Evolutionary conservation across 2,113 vertebrate species (phyloP).

Genomic region (Brachyistius frenatus): DNA sequence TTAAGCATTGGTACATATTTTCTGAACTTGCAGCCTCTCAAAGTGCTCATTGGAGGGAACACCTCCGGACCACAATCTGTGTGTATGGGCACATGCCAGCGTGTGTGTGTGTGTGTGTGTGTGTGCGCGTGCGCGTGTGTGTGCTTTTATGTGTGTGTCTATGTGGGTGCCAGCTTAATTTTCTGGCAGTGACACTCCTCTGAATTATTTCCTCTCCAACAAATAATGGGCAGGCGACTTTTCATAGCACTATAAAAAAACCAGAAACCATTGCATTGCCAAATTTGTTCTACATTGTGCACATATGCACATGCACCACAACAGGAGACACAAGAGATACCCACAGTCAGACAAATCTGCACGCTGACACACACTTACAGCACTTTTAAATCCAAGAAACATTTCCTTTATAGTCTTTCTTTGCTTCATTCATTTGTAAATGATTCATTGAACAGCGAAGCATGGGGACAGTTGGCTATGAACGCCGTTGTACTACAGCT

Average conservation of each 20-base stretch:
- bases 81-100: constrained; percentile 11
- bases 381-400: constrained; percentile 14
- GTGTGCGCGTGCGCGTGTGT: constrained; percentile 13
- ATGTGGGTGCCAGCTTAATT: constrained; percentile 25
- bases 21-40: not conserved
- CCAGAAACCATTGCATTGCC: constrained; percentile 17
- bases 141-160: not conserved
- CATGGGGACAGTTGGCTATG: not conserved
- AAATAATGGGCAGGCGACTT: constrained; percentile 28
- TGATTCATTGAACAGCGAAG: constrained; percentile 29
- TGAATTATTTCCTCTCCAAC: constrained; percentile 43
- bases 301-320: constrained; percentile 1
- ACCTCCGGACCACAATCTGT: not conserved
- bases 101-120: constrained; percentile 9
- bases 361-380: not conserved
- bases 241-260: constrained; percentile 48
- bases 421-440: constrained; percentile 26
- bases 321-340: not conserved
- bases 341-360: not conserved
- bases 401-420: not conserved
- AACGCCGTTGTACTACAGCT: not conserved
- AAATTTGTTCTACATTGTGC: constrained; percentile 19
- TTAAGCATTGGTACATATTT: not conserved
- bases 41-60: constrained; percentile 12
- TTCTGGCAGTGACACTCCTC: constrained; percentile 18